Percentiles rank a stretch among this genome's conserved stretches.
Conservation (phyloP, 2,888 invertebrate species). For the Tachina lurida region DNA sequence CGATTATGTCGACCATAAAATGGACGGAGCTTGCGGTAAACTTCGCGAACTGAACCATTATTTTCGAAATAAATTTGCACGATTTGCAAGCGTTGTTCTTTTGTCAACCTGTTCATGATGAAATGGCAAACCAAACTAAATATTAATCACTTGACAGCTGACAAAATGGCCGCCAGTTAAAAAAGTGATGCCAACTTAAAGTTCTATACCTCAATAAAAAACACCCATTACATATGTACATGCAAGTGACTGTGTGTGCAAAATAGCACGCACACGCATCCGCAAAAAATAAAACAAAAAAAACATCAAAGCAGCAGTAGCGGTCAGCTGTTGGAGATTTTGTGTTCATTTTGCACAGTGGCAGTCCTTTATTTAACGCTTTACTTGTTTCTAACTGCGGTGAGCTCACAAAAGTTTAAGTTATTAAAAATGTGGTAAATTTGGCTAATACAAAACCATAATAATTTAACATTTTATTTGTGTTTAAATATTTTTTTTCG, state of each 20-base stretch:
- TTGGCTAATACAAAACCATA: slow-evolving; percentile 27
- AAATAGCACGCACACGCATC: not conserved
- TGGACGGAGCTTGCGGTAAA: too few relatives aligned
- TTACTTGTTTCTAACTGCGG: slow-evolving; percentile 30
- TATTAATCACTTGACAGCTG: too few relatives aligned
- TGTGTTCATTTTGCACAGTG: slow-evolving; percentile 26
- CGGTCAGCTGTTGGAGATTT: slow-evolving; percentile 42
- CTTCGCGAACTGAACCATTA: too few relatives aligned
- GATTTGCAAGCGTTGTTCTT: too few relatives aligned
- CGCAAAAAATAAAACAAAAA: not conserved
- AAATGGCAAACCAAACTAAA: too few relatives aligned
- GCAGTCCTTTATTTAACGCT: slow-evolving; percentile 52
- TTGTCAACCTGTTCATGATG: too few relatives aligned
- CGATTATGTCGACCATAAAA: too few relatives aligned
- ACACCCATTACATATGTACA: too few relatives aligned
- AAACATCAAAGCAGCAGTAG: slow-evolving; percentile 1
- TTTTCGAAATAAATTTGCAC: too few relatives aligned
- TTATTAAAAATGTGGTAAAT: slow-evolving; percentile 48
- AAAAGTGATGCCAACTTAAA: too few relatives aligned
- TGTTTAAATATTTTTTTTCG: not conserved
- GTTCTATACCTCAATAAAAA: too few relatives aligned
- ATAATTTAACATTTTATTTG: slow-evolving; percentile 6
- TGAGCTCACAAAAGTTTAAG: slow-evolving; percentile 33
- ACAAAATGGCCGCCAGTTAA: too few relatives aligned
- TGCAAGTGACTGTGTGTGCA: not conserved